Evolutionary conservation across 2,113 vertebrate genomes (phyloP), one percentile per base, ranked within the genome.

Genomic region (Ameiurus melas): DNA sequence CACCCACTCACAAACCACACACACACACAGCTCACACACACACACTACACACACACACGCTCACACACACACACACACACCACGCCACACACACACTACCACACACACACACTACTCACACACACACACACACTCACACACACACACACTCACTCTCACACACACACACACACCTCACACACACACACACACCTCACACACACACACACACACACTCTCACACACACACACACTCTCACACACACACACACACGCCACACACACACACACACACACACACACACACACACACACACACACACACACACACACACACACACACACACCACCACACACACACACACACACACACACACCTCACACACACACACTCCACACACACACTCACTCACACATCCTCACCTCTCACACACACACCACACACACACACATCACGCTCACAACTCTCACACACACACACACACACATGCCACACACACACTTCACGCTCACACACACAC

Each of bases 391-490:
- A 36, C 36, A 36, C 36, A 1, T 1, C 47, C 70, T n/a, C n/a
- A n/a, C n/a, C 71, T 16, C 43, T 57, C 43, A 79, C 77, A 79
- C 77, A 53, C 47, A 53, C 75, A 53, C 73, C n/a, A n/a, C 73
- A 51, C 73, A 47, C 36, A 25, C 73, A 77, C 73, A 47, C 73
- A 77, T n/a, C 73, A 51, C 77, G 0, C 33, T 43, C 17, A 25
- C 36, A 43, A n/a, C n/a, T n/a, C 71, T 43, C 36, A 25, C 36
- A 22, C 22, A 43, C 5, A 47, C 75, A 47, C 71, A 43, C 71
- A 33, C 83, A 36, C 83, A 84, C 83, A 47, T n/a, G n/a, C n/a
- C 83, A 85, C 66, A 71, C 83, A 68, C 64, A 71, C 53, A 75
- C 47, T n/a, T n/a, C n/a, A n/a, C n/a, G n/a, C n/a, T n/a, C n/a